Percentiles rank a stretch among this genome's conserved stretches.
phyloP scores from a whole-genome alignment of 2,797 vertebrate genomes.

The Acanthiza pusilla region DNA sequence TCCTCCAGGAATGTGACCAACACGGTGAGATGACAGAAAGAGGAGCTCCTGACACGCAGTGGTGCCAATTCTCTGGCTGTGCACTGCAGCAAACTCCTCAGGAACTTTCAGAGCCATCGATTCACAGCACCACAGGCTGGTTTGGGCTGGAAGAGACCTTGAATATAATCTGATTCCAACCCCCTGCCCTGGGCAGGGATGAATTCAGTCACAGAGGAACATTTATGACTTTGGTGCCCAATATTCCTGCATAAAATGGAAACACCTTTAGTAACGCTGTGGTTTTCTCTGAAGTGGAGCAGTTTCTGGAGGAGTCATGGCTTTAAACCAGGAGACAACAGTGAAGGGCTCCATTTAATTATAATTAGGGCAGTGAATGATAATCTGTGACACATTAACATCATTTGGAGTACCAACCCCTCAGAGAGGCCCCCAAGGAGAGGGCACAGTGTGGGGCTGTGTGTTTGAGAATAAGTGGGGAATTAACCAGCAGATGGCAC shows the following conservation, averaged over 20 bases:
- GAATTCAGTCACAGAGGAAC: background rate
- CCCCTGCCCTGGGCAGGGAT: background rate
- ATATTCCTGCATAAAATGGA: background rate
- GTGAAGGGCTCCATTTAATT: background rate
- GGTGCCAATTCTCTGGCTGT: accelerated
- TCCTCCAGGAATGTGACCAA: background rate
- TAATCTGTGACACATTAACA: background rate
- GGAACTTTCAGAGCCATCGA: background rate
- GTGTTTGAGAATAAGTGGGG: background rate
- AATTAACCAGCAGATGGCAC: conserved; percentile 27
- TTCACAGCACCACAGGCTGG: background rate
- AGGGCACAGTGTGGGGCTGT: accelerated
- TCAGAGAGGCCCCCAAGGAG: background rate
- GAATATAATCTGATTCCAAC: background rate
- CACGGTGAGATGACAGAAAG: background rate
- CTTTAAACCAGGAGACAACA: background rate
- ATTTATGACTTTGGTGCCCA: background rate
- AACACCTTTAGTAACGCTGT: accelerated
- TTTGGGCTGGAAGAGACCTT: background rate
- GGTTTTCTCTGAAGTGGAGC: background rate
- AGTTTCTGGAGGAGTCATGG: background rate
- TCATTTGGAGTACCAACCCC: background rate
- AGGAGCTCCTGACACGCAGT: accelerated
- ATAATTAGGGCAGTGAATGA: background rate
- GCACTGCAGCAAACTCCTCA: background rate